Evolutionary conservation across 2,797 vertebrate genomes (phyloP), one percentile per base, ranked within the genome.

Genomic region (Leuciscus waleckii): DNA sequence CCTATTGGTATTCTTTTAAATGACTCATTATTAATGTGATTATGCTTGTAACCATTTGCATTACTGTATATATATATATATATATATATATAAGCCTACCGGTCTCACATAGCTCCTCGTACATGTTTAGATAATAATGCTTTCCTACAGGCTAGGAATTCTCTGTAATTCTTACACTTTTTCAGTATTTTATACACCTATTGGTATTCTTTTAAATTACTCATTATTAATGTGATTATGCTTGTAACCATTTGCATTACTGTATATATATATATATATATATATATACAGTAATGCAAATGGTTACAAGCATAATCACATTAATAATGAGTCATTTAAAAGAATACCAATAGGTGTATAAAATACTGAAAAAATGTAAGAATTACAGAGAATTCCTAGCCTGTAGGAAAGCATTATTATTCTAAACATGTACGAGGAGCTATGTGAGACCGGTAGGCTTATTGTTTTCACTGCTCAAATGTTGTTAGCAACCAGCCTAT

Each of bases 401-500:
- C n/a, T 35, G 29, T 14, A 29, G 26, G 35, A 41, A 19, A 14
- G 10, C 32, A 10, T 35, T 14, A 23, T 8, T 56, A 56, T 76
- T 76, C 49, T 37, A 56, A 76, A 56, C 51, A 37, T 76, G 73
- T 76, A 35, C 0, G n/a, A n/a, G 32, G 32, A 37, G 29, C 21
- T 37, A 23, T 76, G 51, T 56, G 77, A 65, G 37, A 63, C 23
- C 17, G 65, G 16, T 26, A 35, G 32, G 32, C 4, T 56, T 56
- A 69, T 41, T 81, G 65, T 70, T 10, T 56, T 70, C 14, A 39
- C 65, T 54, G 32, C 21, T 70, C 29, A 43, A 78, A 29, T 83
- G 76, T 86, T 85, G 87, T 85, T 85, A 85, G 83, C 67, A 87
- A 87, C 87, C 61, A 82, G 68, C 74, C 68, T 63, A 67, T 85